These are phyloP conservation scores for Calidris pugnax DNA, from an alignment of 2,113 vertebrate genomes.

Conservation along the genomic window DNA sequence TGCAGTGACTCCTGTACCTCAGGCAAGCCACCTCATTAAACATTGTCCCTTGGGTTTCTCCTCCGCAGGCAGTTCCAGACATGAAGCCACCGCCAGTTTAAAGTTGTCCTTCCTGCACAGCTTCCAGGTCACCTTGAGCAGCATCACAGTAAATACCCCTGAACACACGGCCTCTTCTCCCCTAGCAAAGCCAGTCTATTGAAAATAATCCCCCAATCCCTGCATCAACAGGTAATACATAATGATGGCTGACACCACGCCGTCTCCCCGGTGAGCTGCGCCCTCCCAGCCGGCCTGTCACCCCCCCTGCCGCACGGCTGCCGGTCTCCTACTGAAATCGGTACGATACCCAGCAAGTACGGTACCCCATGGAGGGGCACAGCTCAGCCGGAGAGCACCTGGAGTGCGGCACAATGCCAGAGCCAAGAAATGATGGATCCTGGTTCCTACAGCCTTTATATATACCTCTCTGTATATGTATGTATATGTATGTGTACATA, in stretches of 20 bases:
- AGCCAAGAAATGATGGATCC: neutral
- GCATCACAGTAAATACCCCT: neutral
- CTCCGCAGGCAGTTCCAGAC: accelerated
- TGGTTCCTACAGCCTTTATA: neutral
- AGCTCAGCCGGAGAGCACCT: neutral
- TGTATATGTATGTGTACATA: no score
- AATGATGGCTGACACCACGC: neutral
- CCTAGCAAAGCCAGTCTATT: neutral
- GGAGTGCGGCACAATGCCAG: neutral
- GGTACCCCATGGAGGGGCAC: neutral
- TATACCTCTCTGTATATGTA: no score
- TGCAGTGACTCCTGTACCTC: neutral
- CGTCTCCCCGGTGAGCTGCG: neutral
- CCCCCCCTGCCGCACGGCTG: neutral
- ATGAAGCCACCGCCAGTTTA: neutral
- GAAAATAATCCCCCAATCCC: constrained; percentile 1
- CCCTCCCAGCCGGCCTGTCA: neutral
- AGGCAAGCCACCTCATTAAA: neutral
- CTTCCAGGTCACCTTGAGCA: neutral
- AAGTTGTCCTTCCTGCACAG: neutral
- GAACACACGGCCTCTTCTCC: neutral
- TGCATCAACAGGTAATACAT: accelerated
- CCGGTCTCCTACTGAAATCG: accelerated
- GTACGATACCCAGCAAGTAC: neutral
- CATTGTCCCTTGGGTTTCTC: neutral